These are phyloP conservation scores for Tetramorium alpestre DNA, from an alignment of 1,140 invertebrate species.

Conservation along the genomic window DNA sequence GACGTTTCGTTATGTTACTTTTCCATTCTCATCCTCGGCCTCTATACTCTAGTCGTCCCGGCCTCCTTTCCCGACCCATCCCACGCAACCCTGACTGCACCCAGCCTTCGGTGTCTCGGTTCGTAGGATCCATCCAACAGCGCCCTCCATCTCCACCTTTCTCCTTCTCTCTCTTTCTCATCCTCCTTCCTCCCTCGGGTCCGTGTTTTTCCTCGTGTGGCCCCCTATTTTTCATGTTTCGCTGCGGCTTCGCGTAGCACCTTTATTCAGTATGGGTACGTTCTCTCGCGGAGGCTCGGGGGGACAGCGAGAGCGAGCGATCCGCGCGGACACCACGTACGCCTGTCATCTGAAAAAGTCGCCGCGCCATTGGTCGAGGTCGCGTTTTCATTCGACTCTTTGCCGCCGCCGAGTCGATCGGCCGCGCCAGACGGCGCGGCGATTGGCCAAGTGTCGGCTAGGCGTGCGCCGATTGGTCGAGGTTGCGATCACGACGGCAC, in stretches of 20 bases:
- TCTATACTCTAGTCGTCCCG: slow-evolving; percentile 68
- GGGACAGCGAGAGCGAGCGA: slow-evolving; percentile 49
- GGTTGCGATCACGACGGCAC: slow-evolving; percentile 33
- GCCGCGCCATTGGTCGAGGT: slow-evolving; percentile 76
- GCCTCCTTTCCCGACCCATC: slow-evolving; percentile 59
- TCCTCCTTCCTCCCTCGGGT: slow-evolving; percentile 59
- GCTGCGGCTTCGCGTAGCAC: slow-evolving; percentile 86
- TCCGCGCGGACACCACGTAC: slow-evolving; percentile 81
- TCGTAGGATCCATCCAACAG: slow-evolving; percentile 80
- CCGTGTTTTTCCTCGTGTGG: slow-evolving; percentile 85
- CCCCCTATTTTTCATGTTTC: slow-evolving; percentile 86
- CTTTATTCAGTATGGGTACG: slow-evolving; percentile 83
- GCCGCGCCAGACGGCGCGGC: slow-evolving; percentile 24
- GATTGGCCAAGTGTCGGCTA: slow-evolving; percentile 75
- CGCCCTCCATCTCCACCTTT: slow-evolving; percentile 67
- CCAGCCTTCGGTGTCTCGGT: slow-evolving; percentile 79
- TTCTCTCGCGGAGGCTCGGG: slow-evolving; percentile 58
- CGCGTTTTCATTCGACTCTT: slow-evolving; percentile 78
- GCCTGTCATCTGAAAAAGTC: slow-evolving; percentile 72
- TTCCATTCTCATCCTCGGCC: slow-evolving; percentile 84
- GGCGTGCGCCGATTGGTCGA: slow-evolving; percentile 73
- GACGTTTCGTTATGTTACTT: slow-evolving; percentile 86
- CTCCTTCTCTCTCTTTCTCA: neutral
- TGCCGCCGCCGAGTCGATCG: slow-evolving; percentile 36
- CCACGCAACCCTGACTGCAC: slow-evolving; percentile 67